A percentile compares a stretch with the other conserved stretches of the same genome.
Evolutionary conservation across 2,797 vertebrate species (phyloP).

Genomic region (Argya squamiceps): DNA sequence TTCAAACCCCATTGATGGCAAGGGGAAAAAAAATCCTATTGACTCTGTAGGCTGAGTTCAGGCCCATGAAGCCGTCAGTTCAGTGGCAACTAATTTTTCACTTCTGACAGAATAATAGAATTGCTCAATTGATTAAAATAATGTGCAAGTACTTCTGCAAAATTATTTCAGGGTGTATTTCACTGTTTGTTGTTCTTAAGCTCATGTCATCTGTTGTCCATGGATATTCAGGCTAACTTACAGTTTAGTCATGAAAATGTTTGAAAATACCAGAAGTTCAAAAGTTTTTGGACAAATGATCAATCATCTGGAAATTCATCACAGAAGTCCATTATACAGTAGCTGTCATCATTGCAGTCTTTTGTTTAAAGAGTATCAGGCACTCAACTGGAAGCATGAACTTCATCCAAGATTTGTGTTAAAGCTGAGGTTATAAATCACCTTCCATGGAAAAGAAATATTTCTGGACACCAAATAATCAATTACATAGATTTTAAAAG

Average conservation of each 20-base stretch:
- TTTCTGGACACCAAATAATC: conserved; percentile 19
- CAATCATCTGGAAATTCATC: conserved; percentile 24
- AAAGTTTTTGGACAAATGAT: background rate
- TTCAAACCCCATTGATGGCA: background rate
- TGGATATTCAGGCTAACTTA: background rate
- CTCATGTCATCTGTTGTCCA: background rate
- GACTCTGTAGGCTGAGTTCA: background rate
- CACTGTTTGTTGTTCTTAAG: background rate
- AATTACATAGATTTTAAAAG: background rate
- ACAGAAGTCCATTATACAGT: conserved; percentile 17
- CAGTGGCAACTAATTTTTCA: background rate
- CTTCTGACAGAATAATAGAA: background rate
- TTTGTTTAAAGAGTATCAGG: conserved; percentile 45
- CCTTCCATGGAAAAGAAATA: background rate
- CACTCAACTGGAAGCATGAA: conserved; percentile 22
- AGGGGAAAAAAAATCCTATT: background rate
- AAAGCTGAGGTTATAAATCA: conserved; percentile 35
- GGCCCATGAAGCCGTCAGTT: background rate
- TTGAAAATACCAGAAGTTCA: conserved; percentile 22
- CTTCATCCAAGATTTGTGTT: conserved; percentile 19
- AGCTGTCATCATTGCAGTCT: conserved; percentile 18
- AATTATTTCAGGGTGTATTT: background rate
- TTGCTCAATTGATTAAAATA: background rate
- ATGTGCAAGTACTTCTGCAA: background rate
- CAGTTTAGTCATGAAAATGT: background rate